Percentiles rank a stretch among this genome's conserved stretches.
These are phyloP conservation scores for Amphipoea oculea DNA, from an alignment of 2,888 invertebrate genomes.

Conservation along the genomic window DNA sequence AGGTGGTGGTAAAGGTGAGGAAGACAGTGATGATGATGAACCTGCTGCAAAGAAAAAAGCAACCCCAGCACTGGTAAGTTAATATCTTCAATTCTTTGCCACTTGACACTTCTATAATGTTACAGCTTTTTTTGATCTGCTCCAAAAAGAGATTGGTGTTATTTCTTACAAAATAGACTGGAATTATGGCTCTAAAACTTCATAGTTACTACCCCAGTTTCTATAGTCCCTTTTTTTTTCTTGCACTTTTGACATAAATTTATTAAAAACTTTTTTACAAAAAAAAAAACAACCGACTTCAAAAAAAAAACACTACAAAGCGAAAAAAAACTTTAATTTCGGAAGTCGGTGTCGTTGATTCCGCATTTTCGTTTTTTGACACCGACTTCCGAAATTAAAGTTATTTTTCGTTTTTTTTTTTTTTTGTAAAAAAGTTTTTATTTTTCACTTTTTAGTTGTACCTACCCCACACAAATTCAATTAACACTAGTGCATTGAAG, in stretches of 20 bases:
- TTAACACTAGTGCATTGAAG: too few species aligned
- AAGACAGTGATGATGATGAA: constrained; percentile 96
- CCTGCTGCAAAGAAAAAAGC: constrained; percentile 94
- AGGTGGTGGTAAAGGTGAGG: constrained; percentile 93
- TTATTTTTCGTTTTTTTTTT: too few species aligned
- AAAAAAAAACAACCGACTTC: too few species aligned
- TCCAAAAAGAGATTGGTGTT: neutral
- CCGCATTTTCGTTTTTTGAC: too few species aligned
- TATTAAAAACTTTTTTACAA: too few species aligned
- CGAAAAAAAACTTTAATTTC: too few species aligned
- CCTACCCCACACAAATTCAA: too few species aligned
- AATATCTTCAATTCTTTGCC: neutral
- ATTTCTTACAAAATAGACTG: neutral
- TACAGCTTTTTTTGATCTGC: neutral
- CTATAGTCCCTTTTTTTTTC: neutral
- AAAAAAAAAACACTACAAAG: too few species aligned
- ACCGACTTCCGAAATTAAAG: too few species aligned
- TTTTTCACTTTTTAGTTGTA: too few species aligned
- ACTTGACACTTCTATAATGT: neutral
- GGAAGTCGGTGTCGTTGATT: too few species aligned
- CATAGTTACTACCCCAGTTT: neutral
- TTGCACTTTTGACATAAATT: neutral
- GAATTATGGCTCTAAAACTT: neutral
- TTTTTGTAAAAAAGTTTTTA: too few species aligned
- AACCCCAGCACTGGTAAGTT: constrained; percentile 89